A percentile compares a stretch with the other conserved stretches of the same genome.
These are phyloP conservation scores for Cyclophora albipunctata DNA, from an alignment of 2,888 invertebrate species.

Conservation along the genomic window DNA sequence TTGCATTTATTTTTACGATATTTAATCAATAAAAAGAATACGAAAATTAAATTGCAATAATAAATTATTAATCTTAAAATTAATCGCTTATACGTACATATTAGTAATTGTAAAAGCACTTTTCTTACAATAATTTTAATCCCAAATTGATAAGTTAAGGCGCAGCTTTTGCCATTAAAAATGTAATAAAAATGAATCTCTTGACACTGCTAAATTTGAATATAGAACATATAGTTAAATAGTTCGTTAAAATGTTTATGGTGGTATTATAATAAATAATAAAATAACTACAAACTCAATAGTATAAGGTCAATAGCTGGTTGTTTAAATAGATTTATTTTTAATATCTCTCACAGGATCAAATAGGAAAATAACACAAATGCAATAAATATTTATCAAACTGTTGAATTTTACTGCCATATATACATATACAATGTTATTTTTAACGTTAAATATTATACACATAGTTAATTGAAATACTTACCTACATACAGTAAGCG, in stretches of 20 bases:
- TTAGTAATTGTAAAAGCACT: slow-evolving; percentile 52
- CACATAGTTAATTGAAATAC: slow-evolving; percentile 12
- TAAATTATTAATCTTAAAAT: slow-evolving; percentile 44
- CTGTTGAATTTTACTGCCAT: slow-evolving; percentile 19
- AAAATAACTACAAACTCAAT: no score
- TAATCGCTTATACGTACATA: slow-evolving; percentile 55
- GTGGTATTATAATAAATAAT: slow-evolving; percentile 1
- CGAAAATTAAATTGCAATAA: slow-evolving; percentile 47
- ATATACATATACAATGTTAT: slow-evolving; percentile 18
- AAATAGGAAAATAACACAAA: slow-evolving; percentile 1
- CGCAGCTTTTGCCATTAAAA: slow-evolving; percentile 49
- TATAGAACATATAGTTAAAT: slow-evolving; percentile 40
- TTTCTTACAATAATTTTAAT: slow-evolving; percentile 52
- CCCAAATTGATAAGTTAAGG: slow-evolving; percentile 52
- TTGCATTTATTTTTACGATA: slow-evolving; percentile 59
- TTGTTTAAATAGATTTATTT: not conserved
- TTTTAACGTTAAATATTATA: slow-evolving; percentile 12
- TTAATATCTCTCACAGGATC: slow-evolving; percentile 4
- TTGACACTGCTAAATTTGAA: slow-evolving; percentile 45
- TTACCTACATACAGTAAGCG: slow-evolving; percentile 9
- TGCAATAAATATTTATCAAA: slow-evolving; percentile 13
- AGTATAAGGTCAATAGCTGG: no score
- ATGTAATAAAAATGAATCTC: slow-evolving; percentile 47
- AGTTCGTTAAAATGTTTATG: slow-evolving; percentile 39
- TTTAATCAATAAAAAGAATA: slow-evolving; percentile 31